These are phyloP conservation scores for Timema cristinae DNA, from an alignment of 2,888 invertebrate genomes.

Conservation along the genomic window DNA sequence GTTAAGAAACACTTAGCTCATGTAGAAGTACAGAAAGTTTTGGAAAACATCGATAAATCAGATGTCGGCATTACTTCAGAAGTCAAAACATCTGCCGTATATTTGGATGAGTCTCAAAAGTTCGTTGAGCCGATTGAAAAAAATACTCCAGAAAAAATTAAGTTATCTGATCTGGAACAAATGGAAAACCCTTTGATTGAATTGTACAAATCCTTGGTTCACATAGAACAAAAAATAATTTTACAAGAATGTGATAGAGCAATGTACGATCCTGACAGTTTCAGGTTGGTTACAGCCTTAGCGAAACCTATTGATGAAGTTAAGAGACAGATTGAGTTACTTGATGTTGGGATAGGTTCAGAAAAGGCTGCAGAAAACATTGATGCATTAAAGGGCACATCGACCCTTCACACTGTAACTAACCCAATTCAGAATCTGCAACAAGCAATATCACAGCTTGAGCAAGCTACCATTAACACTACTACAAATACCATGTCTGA, in stretches of 20 bases:
- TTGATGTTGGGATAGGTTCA: background rate
- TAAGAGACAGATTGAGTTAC: background rate
- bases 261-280: slow-evolving; percentile 36
- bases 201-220: slow-evolving; percentile 28
- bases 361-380: no score
- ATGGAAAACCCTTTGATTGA: slow-evolving; percentile 38
- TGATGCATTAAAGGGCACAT: no score
- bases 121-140: slow-evolving; percentile 30
- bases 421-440: no score
- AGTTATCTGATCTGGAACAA: slow-evolving; percentile 33
- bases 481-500: no score
- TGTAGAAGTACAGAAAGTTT: background rate
- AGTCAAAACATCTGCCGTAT: background rate
- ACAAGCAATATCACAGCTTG: no score
- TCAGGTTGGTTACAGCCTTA: slow-evolving; percentile 44
- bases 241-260: slow-evolving; percentile 10
- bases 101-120: background rate
- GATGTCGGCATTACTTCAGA: background rate
- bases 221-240: slow-evolving; percentile 21
- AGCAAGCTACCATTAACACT: no score
- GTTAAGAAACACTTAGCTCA: background rate
- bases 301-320: slow-evolving; percentile 39
- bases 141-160: slow-evolving; percentile 16
- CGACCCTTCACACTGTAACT: no score
- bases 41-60: background rate